Conservation (phyloP, 2,113 vertebrate genomes). For the Meles meles region DNA sequence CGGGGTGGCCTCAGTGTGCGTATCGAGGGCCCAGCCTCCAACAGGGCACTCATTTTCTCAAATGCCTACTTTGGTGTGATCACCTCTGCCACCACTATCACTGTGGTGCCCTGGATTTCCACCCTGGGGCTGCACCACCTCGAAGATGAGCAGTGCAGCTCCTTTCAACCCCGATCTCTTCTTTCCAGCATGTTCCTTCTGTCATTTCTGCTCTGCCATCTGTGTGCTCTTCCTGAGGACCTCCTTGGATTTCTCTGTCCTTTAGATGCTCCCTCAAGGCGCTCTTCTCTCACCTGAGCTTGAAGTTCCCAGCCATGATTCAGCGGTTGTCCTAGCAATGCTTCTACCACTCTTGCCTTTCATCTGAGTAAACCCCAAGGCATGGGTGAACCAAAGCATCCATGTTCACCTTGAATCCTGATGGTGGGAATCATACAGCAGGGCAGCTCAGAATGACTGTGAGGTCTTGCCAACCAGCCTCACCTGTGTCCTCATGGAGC, state of each 20-base stretch:
- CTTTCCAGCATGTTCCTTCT: neutral
- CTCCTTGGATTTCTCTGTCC: neutral
- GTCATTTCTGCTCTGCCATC: neutral
- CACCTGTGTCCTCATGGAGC: neutral
- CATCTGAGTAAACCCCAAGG: neutral
- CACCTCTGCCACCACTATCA: neutral
- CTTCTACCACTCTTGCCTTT: neutral
- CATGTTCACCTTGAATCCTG: neutral
- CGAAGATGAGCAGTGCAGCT: rapidly evolving
- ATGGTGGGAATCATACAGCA: neutral
- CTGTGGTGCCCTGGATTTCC: neutral
- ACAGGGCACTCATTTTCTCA: neutral
- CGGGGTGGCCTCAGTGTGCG: neutral
- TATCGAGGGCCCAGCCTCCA: neutral
- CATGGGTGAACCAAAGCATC: neutral
- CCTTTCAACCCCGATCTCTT: neutral
- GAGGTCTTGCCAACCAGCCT: neutral
- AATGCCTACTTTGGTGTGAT: neutral
- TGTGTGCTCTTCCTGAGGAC: neutral
- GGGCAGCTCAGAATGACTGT: neutral
- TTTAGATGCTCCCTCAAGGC: neutral
- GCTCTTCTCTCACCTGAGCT: neutral
- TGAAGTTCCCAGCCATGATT: neutral
- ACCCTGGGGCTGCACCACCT: neutral
- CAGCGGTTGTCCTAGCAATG: neutral